Percentiles rank a stretch among this genome's conserved stretches.
phyloP scores from a whole-genome alignment of 1,140 invertebrate genomes.

The Holcopasites calliopsidis region DNA sequence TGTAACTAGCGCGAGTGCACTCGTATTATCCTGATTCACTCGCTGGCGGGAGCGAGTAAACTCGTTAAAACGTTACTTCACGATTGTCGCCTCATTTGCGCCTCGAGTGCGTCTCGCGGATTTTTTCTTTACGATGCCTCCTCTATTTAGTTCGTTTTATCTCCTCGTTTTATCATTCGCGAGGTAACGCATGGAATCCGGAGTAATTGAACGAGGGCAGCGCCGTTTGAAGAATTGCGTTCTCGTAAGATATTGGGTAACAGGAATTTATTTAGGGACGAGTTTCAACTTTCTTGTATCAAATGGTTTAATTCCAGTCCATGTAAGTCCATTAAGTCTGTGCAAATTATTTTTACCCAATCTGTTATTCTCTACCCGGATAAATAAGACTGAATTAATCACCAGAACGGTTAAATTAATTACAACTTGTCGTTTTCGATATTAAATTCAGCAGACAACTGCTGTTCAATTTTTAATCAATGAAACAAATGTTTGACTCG shows the following conservation, averaged over 20 bases:
- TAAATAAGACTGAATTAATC: too few relatives aligned
- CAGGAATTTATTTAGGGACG: too few relatives aligned
- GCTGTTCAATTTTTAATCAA: too few relatives aligned
- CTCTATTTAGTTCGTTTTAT: background rate
- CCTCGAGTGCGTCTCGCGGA: background rate
- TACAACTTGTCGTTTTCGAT: background rate
- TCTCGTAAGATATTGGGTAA: too few relatives aligned
- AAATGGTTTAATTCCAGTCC: too few relatives aligned
- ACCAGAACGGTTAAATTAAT: background rate
- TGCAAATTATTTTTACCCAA: background rate
- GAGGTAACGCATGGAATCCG: too few relatives aligned
- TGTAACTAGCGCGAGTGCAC: constrained; percentile 34
- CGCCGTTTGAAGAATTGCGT: too few relatives aligned
- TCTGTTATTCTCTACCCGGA: too few relatives aligned
- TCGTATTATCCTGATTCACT: constrained; percentile 41
- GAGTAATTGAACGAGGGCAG: too few relatives aligned
- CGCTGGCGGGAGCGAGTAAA: constrained; percentile 21
- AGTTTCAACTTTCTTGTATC: too few relatives aligned
- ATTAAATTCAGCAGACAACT: background rate
- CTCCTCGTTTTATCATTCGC: background rate
- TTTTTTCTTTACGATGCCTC: background rate
- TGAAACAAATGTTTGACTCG: too few relatives aligned
- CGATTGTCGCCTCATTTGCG: constrained; percentile 13
- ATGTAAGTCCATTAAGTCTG: background rate
- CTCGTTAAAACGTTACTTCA: constrained; percentile 43